Evolutionary conservation across 1,140 invertebrate genomes (phyloP).

Genomic region (Scaptomyza hsui): DNA sequence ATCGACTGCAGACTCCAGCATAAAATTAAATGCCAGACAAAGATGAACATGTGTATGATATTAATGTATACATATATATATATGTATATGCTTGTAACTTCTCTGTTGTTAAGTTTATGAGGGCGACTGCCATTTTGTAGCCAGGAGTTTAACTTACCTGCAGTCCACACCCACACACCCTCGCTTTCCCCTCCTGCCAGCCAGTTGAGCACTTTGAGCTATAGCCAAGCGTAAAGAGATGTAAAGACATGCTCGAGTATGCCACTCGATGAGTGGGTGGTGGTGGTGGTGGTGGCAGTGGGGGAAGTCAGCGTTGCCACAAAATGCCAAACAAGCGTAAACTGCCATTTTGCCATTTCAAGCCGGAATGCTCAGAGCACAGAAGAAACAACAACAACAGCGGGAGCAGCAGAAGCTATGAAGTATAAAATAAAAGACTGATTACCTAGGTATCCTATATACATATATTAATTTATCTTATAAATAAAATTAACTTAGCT

Average conservation of each 20-base stretch:
- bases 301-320: conserved; percentile 40
- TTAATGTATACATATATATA: background rate
- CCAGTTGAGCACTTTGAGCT: conserved; percentile 44
- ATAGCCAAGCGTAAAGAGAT: conserved; percentile 78
- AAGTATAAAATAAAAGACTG: background rate
- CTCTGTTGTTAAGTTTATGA: background rate
- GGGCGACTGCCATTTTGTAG: conserved; percentile 47
- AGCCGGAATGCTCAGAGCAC: conserved; percentile 46
- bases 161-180: background rate
- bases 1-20: conserved; percentile 9
- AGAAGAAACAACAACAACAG: conserved; percentile 19
- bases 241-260: conserved; percentile 76
- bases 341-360: conserved; percentile 76
- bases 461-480: too few relatives aligned
- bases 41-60: background rate
- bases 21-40: conserved; percentile 6
- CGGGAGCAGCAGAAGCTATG: conserved; percentile 3
- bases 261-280: conserved; percentile 67
- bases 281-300: background rate
- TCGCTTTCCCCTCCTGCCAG: background rate
- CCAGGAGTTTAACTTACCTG: conserved; percentile 19
- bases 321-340: conserved; percentile 78
- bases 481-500: too few relatives aligned
- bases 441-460: too few relatives aligned
- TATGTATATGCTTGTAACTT: background rate